A percentile compares a stretch with the other conserved stretches of the same genome.
Conservation (phyloP, 2,888 invertebrate species). For the Strigamia transsilvanica region DNA sequence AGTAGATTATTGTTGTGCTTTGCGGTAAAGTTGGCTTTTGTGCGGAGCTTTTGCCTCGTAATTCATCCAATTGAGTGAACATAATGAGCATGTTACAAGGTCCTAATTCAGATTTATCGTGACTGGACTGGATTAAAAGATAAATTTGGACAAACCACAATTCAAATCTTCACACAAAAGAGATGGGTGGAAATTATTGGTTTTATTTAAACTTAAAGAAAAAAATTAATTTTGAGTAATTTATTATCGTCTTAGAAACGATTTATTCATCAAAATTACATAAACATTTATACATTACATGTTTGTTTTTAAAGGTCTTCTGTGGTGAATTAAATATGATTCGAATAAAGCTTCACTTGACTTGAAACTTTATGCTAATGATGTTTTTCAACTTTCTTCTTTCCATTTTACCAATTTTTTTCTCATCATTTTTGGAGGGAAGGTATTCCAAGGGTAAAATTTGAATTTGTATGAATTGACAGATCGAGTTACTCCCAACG, state of each 20-base stretch:
- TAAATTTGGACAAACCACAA: slow-evolving; percentile 49
- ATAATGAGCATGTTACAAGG: slow-evolving; percentile 45
- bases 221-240: too few relatives aligned
- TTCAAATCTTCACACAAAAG: slow-evolving; percentile 43
- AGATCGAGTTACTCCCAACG: background rate
- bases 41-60: slow-evolving; percentile 36
- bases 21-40: slow-evolving; percentile 49
- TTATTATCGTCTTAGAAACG: too few relatives aligned
- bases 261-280: too few relatives aligned
- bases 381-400: background rate
- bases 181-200: background rate
- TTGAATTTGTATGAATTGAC: slow-evolving; percentile 24
- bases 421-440: background rate
- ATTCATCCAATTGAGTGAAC: slow-evolving; percentile 48
- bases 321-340: slow-evolving; percentile 20
- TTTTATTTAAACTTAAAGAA: too few relatives aligned
- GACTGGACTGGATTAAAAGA: slow-evolving; percentile 47
- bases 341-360: background rate
- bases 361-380: slow-evolving; percentile 16
- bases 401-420: background rate
- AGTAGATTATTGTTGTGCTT: slow-evolving; percentile 7
- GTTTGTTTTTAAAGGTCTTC: background rate
- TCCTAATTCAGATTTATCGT: slow-evolving; percentile 47
- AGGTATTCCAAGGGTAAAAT: slow-evolving; percentile 14
- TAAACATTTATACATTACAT: too few relatives aligned